Conservation (phyloP, 1,140 invertebrate genomes). For the Neodiprion lecontei region DNA sequence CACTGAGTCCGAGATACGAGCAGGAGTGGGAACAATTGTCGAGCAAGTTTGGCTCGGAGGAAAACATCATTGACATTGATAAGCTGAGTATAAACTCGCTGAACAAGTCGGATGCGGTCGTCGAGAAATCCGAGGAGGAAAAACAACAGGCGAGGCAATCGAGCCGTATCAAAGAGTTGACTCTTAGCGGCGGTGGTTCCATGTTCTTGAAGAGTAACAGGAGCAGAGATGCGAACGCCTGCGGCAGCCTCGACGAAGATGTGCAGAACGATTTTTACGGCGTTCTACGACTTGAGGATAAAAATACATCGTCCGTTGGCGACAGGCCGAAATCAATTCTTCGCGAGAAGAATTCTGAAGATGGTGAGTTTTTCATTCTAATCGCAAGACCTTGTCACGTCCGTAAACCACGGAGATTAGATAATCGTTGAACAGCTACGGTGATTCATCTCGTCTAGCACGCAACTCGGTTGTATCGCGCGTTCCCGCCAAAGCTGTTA, state of each 20-base stretch:
- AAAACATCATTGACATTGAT: conserved; percentile 64
- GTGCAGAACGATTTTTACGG: conserved; percentile 48
- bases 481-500: no score
- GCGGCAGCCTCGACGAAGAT: conserved; percentile 57
- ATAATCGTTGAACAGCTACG: neutral
- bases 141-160: conserved; percentile 47
- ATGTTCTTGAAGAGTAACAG: conserved; percentile 76
- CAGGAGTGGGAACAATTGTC: conserved; percentile 56
- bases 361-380: conserved; percentile 20
- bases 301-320: conserved; percentile 35
- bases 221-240: conserved; percentile 58
- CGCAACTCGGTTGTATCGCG: no score
- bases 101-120: conserved; percentile 34
- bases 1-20: conserved; percentile 54
- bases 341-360: conserved; percentile 67
- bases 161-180: conserved; percentile 54
- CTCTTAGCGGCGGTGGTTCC: conserved; percentile 65
- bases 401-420: neutral
- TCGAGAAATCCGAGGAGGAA: conserved; percentile 47
- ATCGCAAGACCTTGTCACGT: neutral
- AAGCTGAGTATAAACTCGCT: conserved; percentile 60
- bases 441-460: no score
- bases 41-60: conserved; percentile 49
- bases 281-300: conserved; percentile 45
- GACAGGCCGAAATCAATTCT: conserved; percentile 74